These are phyloP conservation scores for Tetrapedia diversipes DNA, from an alignment of 2,888 invertebrate species.

Conservation along the genomic window DNA sequence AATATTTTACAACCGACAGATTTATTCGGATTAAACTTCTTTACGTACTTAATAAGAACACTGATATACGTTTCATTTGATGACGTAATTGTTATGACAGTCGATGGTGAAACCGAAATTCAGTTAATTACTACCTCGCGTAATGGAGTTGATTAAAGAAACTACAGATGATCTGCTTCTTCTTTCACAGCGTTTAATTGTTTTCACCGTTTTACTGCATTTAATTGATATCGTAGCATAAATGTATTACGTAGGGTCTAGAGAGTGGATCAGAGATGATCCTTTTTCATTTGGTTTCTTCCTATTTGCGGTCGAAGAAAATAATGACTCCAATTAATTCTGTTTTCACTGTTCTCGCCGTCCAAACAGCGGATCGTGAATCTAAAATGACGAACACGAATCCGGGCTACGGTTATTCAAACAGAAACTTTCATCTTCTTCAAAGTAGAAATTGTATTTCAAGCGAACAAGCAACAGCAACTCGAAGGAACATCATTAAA, in stretches of 20 bases:
- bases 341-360: conserved; percentile 30
- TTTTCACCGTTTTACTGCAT: conserved; percentile 10
- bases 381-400: conserved; percentile 4
- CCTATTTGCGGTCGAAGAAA: conserved; percentile 1
- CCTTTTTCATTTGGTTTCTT: conserved; percentile 3
- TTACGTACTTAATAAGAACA: no score
- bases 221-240: conserved; percentile 37
- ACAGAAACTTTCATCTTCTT: conserved; percentile 15
- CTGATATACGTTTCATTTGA: no score
- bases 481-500: conserved; percentile 17
- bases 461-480: conserved; percentile 5
- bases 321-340: conserved; percentile 39
- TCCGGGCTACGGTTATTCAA: conserved; percentile 25
- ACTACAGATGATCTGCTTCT: conserved; percentile 2
- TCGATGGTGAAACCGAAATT: background rate
- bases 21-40: no score
- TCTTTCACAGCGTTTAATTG: conserved; percentile 22
- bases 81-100: no score
- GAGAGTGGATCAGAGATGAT: conserved; percentile 35
- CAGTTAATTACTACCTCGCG: conserved; percentile 18
- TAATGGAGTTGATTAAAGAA: conserved; percentile 22
- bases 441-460: conserved; percentile 10
- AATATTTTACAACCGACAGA: no score
- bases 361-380: background rate
- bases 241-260: conserved; percentile 21